Evolutionary conservation across 2,888 invertebrate species (phyloP).

Genomic region (Aradus depressus): DNA sequence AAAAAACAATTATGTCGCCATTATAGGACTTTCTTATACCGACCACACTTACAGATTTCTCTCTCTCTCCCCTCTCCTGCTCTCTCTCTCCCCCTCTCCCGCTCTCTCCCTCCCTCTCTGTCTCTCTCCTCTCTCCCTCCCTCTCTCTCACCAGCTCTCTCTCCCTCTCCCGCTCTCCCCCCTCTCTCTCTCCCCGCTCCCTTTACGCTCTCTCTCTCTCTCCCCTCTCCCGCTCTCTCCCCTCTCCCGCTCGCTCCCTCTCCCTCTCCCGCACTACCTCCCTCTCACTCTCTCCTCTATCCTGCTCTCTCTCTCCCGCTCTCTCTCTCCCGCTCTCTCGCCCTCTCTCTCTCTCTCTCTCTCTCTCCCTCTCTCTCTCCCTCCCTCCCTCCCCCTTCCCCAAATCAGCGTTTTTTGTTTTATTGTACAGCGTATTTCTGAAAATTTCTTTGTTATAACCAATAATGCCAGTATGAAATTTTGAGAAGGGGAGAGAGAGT

Average conservation of each 20-base stretch:
- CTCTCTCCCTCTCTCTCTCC: neutral
- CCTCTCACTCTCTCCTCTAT: neutral
- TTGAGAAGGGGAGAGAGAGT: no score
- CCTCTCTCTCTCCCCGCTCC: neutral
- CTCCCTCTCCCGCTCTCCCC: neutral
- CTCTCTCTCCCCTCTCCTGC: no score
- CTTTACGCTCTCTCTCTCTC: neutral
- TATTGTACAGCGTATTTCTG: no score
- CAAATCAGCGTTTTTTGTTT: no score
- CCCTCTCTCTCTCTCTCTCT: neutral
- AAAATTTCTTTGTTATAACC: no score
- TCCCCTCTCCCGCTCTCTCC: neutral
- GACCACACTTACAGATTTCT: no score
- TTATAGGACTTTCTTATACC: no score
- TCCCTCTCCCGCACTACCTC: neutral
- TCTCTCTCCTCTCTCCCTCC: slow-evolving; percentile 8
- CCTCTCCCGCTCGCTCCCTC: no score
- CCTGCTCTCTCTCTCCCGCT: neutral
- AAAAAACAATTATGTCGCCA: no score
- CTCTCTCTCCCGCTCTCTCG: neutral
- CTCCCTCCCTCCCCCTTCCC: neutral
- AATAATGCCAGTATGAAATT: no score
- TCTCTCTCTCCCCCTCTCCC: neutral
- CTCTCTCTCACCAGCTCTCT: neutral
- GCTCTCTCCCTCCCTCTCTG: neutral